Evolutionary conservation across 2,888 invertebrate species (phyloP), one percentile per base, ranked within the genome.

Genomic region (Tipula lateralis): DNA sequence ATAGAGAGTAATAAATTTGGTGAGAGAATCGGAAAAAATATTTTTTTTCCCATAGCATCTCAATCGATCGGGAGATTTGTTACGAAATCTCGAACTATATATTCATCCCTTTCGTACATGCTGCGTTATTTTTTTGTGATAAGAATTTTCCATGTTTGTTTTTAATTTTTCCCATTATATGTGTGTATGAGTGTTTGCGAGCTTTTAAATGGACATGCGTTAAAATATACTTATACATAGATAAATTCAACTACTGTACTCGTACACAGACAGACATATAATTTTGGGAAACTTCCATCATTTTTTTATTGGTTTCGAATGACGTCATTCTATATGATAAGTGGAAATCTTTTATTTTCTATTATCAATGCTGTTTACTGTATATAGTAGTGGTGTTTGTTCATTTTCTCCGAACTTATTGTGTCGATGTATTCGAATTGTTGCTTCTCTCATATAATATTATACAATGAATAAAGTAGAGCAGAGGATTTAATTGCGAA

Each of bases 41-140:
- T 32, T 82, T 66, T 44, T 80, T 83, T 83, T 83, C 83, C 83
- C 83, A 83, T 83, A 19, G 83, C 83, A 36, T 83, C 83, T 83
- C 83, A 30, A 83, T 83, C 83, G 83, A 83, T 83, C 83, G 83
- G 66, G 66, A 66, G 66, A 66, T 34, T 83, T 80, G 0, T 3
- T 16, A 0, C 66, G 7, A 39, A 12, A 19, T 66, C 66, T 6
- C 9, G 9, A 19, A 24, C 1, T 1, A 44, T 24, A 66, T 19
- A 24, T 19, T 66, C 7, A 24, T 66, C 66, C 24, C 66, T 24
- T 24, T 66, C 66, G 9, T 66, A 66, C 24, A 9, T 7, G 16
- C 44, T 24, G 3, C n/a, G 12, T 66, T 66, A 7, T 66, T 66
- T 19, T 6, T 66, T 1, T 66, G 3, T 19, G 19, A 66, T 66